phyloP scores from a whole-genome alignment of 2,797 vertebrate species.

The Strix occidentalis region DNA sequence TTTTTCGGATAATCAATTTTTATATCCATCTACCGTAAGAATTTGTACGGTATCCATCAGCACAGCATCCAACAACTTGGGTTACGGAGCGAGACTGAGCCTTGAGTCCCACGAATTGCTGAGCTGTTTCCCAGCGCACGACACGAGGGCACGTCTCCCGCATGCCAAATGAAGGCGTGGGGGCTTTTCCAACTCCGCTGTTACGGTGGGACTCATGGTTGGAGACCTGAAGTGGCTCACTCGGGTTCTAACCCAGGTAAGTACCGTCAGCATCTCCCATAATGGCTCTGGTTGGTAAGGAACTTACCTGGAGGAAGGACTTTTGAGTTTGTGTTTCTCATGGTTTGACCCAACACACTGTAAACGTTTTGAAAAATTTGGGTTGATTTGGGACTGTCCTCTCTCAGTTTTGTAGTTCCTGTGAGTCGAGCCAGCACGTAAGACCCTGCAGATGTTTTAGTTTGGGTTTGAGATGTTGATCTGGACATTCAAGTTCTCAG shows the following conservation, averaged over 20 bases:
- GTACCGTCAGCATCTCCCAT: background rate
- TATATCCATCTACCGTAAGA: background rate
- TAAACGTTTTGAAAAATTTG: background rate
- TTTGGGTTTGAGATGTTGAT: slow-evolving; percentile 51
- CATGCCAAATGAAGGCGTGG: background rate
- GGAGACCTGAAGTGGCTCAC: background rate
- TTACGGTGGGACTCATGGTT: background rate
- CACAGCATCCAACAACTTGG: background rate
- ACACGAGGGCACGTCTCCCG: background rate
- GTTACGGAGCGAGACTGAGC: background rate
- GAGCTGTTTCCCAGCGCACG: background rate
- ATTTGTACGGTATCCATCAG: background rate
- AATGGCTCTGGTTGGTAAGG: background rate
- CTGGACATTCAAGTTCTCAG: slow-evolving; percentile 54
- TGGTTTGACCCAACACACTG: background rate
- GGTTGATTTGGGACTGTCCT: background rate
- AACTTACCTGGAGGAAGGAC: background rate
- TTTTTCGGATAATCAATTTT: background rate
- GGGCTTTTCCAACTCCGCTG: background rate
- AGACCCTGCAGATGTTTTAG: slow-evolving; percentile 42
- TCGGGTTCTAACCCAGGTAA: background rate
- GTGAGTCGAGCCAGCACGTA: background rate
- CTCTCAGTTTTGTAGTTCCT: background rate
- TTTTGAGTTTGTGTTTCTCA: background rate
- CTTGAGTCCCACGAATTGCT: background rate